Conservation (phyloP, 1,140 invertebrate species). For the Papilio helenus region DNA sequence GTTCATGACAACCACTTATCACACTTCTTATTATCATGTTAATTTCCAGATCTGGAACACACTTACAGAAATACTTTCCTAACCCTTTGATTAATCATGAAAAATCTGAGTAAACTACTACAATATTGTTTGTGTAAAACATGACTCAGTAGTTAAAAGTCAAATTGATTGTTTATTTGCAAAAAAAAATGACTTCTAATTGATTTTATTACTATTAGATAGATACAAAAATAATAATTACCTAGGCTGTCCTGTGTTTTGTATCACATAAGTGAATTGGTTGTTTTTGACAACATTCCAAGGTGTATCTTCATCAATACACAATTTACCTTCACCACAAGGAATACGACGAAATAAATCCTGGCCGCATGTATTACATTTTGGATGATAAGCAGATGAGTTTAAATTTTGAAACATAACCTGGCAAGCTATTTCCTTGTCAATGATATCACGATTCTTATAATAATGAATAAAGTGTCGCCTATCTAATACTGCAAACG, state of each 20-base stretch:
- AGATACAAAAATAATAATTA: constrained; percentile 72
- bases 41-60: too few species aligned
- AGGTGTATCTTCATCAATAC: constrained; percentile 93
- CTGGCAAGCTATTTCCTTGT: constrained; percentile 89
- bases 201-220: not conserved
- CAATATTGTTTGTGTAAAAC: not conserved
- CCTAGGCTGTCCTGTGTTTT: constrained; percentile 94
- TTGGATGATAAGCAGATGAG: constrained; percentile 91
- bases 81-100: too few species aligned
- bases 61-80: too few species aligned
- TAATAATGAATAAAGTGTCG: constrained; percentile 95
- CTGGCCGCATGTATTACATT: constrained; percentile 91
- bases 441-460: constrained; percentile 86
- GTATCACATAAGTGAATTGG: constrained; percentile 97
- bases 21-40: too few species aligned
- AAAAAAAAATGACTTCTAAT: not conserved
- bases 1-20: too few species aligned
- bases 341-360: constrained; percentile 96
- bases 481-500: constrained; percentile 93
- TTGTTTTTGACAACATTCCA: constrained; percentile 92
- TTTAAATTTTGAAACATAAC: constrained; percentile 94
- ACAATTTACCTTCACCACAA: constrained; percentile 90
- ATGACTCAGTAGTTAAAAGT: not conserved
- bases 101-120: not conserved
- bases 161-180: not conserved